Base-by-base conservation (phyloP, 2,888 invertebrate species). In the Drosophila paracracens region DNA sequence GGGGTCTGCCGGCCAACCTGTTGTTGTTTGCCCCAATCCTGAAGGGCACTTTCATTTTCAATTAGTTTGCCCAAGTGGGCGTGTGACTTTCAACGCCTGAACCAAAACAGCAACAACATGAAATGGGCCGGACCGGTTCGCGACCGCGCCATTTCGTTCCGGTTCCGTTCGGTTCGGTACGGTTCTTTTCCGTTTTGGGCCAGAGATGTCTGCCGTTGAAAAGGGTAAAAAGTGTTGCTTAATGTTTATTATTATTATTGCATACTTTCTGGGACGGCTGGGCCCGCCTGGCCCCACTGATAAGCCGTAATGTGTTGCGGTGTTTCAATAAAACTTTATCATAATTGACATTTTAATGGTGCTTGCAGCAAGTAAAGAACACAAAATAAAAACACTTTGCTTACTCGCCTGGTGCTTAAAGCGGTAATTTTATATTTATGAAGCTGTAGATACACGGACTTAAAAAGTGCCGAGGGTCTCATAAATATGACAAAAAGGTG, bases 241-340 rank as follows among this genome's bases (percentile, higher is more conserved):
- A 87, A 83, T 87, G 82, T 87, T 86, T 84, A 83, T 87, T 85
- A 85, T 87, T 87, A 77, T 87, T 87, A 89, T 87, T 79, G 78
- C 89, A 76, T 70, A 75, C 83, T 81, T 74, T 67, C 53, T 46
- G 52, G 69, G 52, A 63, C 16, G 60, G 53, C 51, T 7, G 8
- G 29, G 21, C 25, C 10, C n/a, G 68, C 29, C 76, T 86, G 87
- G 73, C 64, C 57, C 51, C 67, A 70, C 65, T 84, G 87, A 87
- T 89, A 87, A 87, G 89, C 79, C 66, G 61, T 87, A 89, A 89
- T 87, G 89, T 79, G 84, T 72, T 79, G 74, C 83, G 88, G 85
- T 82, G 85, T 87, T 85, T 76, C 85, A 83, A 87, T 89, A 88
- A 87, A 89, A 88, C 83, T 89, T 89, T 83, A 89, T 87, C 87